phyloP scores from a whole-genome alignment of 2,888 invertebrate species.

The Trachelus troglodyta region DNA sequence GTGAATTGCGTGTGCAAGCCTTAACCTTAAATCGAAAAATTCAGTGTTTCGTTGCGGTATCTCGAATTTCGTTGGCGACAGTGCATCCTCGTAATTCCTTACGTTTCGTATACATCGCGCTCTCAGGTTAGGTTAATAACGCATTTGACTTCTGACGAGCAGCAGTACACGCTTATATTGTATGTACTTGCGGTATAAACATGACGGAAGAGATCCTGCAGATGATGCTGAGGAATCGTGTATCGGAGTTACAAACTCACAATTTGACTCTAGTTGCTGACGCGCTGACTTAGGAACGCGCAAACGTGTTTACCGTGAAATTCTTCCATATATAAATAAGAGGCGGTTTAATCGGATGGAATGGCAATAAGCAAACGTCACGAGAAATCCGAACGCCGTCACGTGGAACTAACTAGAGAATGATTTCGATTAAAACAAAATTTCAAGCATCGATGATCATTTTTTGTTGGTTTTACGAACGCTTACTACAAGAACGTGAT shows the following conservation, averaged over 20 bases:
- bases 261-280: constrained; percentile 23
- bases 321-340: constrained; percentile 32
- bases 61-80: neutral
- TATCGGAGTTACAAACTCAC: neutral
- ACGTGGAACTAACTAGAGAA: neutral
- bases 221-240: neutral
- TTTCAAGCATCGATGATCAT: neutral
- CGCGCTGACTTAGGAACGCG: constrained; percentile 27
- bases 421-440: neutral
- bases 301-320: constrained; percentile 35
- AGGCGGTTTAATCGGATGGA: neutral
- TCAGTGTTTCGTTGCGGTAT: neutral
- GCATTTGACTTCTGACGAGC: neutral
- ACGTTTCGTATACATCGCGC: neutral
- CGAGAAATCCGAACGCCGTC: neutral
- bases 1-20: neutral
- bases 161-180: neutral
- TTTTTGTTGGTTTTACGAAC: neutral
- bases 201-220: neutral
- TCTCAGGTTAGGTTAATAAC: neutral
- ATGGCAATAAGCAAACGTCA: neutral
- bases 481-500: neutral
- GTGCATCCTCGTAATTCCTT: neutral
- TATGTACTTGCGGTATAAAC: neutral
- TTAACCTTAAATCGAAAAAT: neutral